Base-by-base conservation (phyloP, 2,113 vertebrate species). In the Smithornis capensis region DNA sequence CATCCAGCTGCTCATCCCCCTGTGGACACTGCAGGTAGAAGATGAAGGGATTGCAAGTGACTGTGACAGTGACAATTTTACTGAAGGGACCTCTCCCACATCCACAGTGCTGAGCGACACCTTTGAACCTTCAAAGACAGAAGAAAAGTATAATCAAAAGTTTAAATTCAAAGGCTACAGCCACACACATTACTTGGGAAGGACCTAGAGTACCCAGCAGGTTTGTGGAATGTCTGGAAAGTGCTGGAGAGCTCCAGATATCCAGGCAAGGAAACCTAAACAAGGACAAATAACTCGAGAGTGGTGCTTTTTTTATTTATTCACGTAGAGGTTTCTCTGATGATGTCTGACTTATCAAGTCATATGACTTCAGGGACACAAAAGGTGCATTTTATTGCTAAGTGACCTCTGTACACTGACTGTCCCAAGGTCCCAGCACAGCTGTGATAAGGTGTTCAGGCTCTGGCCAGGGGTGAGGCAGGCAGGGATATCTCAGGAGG, bases 21-120 rank as follows among this genome's bases (percentile, higher is more conserved):
- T 92, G 10, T 92, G 90, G 70, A 91, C 70, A 2, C 64, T 89
- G 49, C 89, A 83, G 77, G 56, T 95, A 77, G 94, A 96, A 33
- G 91, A 97, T 2, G 86, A 93, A 31, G 87, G 80, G 7, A 92
- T 88, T 47, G 84, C 95, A 8, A 96, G 93, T 21, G 89, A 92
- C 79, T 94, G 81, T n/a, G 91, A 76, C 47, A 93, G 89, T 0
- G 68, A 55, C 3, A 18, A 4, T 16, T 68, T 3, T 1, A 44
- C 3, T 2, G 82, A 77, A 9, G 79, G 69, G 69, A 80, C 75
- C 9, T 40, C 67, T 5, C 89, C 74, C 0, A 1, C 52, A 4
- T 0, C 50, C 50, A 42, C 5, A 0, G 25, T 44, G 87, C 83
- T 82, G 7, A 49, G 60, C 7, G 75, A 89, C 0, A 1, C 50